Conservation (phyloP, 1,140 invertebrate genomes). For the Bombus cullumanus region DNA sequence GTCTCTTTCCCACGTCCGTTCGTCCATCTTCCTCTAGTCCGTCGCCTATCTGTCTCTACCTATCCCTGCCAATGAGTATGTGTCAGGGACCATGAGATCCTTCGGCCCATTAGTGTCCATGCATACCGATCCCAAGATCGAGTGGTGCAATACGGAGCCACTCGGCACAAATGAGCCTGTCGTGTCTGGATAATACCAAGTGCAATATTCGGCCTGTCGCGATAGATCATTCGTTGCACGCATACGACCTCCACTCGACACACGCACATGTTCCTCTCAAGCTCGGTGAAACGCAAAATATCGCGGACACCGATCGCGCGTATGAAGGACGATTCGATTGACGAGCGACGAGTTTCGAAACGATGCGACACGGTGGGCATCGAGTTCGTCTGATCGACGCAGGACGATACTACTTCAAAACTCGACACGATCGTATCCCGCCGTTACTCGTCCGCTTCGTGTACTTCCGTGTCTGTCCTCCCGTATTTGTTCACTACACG, state of each 20-base stretch:
- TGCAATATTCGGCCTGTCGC: constrained; percentile 69
- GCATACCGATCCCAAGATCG: constrained; percentile 67
- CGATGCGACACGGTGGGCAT: neutral
- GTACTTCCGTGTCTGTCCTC: too few relatives aligned
- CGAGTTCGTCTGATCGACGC: constrained; percentile 5
- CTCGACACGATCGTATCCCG: too few relatives aligned
- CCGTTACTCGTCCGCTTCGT: neutral
- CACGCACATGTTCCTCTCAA: neutral
- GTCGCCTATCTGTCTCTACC: constrained; percentile 35
- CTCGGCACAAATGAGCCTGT: constrained; percentile 70
- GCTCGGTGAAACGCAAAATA: constrained; percentile 35
- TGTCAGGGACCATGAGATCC: constrained; percentile 65
- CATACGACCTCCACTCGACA: neutral
- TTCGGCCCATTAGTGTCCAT: constrained; percentile 68
- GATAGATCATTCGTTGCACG: constrained; percentile 59
- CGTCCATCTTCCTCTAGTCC: neutral
- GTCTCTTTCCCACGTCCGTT: neutral
- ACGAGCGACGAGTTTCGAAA: neutral
- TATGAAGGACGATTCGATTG: neutral
- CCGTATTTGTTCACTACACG: too few relatives aligned
- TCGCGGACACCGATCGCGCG: neutral
- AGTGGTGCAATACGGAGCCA: constrained; percentile 60
- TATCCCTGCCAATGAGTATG: constrained; percentile 57
- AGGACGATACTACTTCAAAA: neutral
- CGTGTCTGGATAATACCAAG: constrained; percentile 66